Base-by-base conservation (phyloP, 2,888 invertebrate genomes). In the Hydriomena furcata region DNA sequence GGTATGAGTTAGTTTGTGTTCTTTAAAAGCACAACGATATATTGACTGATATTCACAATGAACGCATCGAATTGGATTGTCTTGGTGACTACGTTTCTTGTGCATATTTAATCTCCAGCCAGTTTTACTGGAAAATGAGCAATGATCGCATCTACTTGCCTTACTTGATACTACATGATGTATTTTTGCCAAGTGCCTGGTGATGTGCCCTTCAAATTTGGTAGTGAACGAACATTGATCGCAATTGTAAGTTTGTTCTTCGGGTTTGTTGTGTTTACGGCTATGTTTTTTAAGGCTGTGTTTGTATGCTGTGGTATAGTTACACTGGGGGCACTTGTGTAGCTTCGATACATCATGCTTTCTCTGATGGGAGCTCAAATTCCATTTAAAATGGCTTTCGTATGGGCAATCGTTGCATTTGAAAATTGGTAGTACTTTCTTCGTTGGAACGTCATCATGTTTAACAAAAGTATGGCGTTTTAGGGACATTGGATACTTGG, bases 181-280 rank as follows among this genome's bases (percentile, higher is more conserved):
- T 36, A 82, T 77, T 52, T 80, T 78, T 0, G 81, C 77, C 5
- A 84, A 51, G 61, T 84, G 84, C 10, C 83, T 71, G 0, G 70
- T 66, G 0, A 84, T 82, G 45, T 82, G 82, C 0, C 84, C 84
- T 50, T 83, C 79, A 17, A 67, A 79, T 35, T 73, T 76, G 0
- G 84, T 82, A 0, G 68, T 64, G 35, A 82, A 84, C 0, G 79
- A 73, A 11, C 84, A 84, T 27, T 83, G 79, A 25, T 84, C 82
- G 24, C 84, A 84, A 27, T 73, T 70, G 24, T 62, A 76, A 1
- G 61, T 53, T 0, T 55, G 7, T 5, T n/a, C 45, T 0, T 61
- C 61, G 2, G 61, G 43, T 5, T 69, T 63, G 0, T 58, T 63
- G 13, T 81, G 79, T 0, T 59, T 68, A 1, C 64, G 70, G 1